Evolutionary conservation across 2,888 invertebrate species (phyloP), one percentile per base, ranked within the genome.

Genomic region (Uloborus plumipes): DNA sequence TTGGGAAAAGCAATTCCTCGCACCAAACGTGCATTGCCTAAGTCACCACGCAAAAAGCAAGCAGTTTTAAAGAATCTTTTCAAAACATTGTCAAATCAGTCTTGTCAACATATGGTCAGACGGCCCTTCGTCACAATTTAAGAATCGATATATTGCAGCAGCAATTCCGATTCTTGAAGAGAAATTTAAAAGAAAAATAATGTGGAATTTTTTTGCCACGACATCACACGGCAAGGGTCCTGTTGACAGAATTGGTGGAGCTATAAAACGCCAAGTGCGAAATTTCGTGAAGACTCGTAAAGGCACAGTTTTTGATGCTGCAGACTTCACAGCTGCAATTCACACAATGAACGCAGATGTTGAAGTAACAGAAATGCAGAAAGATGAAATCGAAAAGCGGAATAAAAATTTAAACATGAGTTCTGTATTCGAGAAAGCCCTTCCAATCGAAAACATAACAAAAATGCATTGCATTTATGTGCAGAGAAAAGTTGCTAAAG

Each of bases 201-300:
- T 26, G 11, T 65, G 65, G 65, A 65, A 65, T 49, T 65, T 55
- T 9, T 65, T 65, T 65, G 65, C 65, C 2, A n/a, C n/a, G n/a
- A 49, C 65, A 14, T 65, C 65, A 1, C 65, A 65, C n/a, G 65
- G 65, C 49, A 65, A 65, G 31, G 65, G 65, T 49, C 49, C 50
- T 14, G 65, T 65, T 9, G 55, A 55, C 9, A 9, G 55, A 6
- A 55, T 55, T 6, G 55, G 55, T 55, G n/a, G 55, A 9, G 61
- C 61, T 15, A 61, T 61, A 20, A 61, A 61, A 13, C 26, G 61
- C 61, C n/a, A 61, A 16, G 22, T 61, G 3, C 4, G 61, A 13
- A 61, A 61, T 61, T 61, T 61, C 15, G 61, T 61, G 3, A 61
- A 61, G 22, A 4, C 61, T 9, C 61, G 20, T 20, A 61, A 61